A percentile compares a stretch with the other conserved stretches of the same genome.
Evolutionary conservation across 23 tunicate species (phyloP).

Genomic region (Phallusia fumigata): DNA sequence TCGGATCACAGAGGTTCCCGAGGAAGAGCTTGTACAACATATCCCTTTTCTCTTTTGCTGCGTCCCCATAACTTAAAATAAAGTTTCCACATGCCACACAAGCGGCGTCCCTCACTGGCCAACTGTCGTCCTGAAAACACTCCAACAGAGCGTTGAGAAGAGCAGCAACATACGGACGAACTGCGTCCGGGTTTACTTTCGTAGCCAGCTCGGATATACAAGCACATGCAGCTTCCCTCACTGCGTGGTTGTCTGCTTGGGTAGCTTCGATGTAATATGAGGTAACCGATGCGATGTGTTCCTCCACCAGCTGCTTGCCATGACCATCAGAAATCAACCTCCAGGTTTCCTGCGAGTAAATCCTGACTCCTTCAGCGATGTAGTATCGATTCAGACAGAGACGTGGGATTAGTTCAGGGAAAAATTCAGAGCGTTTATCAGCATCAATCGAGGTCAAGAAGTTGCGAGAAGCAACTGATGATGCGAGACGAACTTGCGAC

Average conservation of each 20-base stretch:
- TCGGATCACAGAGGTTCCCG: conserved; percentile 80
- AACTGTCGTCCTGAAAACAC: conserved; percentile 91
- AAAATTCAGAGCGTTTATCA: conserved; percentile 30
- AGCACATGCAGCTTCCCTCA: conserved; percentile 97
- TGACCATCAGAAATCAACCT: conserved; percentile 40
- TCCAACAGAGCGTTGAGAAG: conserved; percentile 59
- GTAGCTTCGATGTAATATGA: conserved; percentile 66
- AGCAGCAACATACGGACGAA: conserved; percentile 21
- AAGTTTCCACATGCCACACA: conserved; percentile 95
- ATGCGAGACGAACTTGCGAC: conserved; percentile 95
- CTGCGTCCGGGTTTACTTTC: conserved; percentile 36
- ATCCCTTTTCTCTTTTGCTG: conserved; percentile 23
- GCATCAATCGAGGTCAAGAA: conserved; percentile 49
- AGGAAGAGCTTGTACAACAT: conserved; percentile 66
- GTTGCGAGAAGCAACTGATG: conserved; percentile 73
- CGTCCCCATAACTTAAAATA: conserved; percentile 48
- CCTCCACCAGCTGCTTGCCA: conserved; percentile 80
- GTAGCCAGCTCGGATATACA: conserved; percentile 92
- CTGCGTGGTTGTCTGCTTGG: conserved; percentile 95
- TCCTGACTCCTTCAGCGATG: conserved; percentile 94
- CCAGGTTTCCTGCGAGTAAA: conserved; percentile 91
- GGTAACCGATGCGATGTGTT: conserved; percentile 59
- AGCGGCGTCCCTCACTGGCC: conserved; percentile 99
- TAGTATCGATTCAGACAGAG: conserved; percentile 86
- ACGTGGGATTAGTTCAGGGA: conserved; percentile 58